Evolutionary conservation across 1,140 invertebrate genomes (phyloP).

Genomic region (Anthonomus grandis): DNA sequence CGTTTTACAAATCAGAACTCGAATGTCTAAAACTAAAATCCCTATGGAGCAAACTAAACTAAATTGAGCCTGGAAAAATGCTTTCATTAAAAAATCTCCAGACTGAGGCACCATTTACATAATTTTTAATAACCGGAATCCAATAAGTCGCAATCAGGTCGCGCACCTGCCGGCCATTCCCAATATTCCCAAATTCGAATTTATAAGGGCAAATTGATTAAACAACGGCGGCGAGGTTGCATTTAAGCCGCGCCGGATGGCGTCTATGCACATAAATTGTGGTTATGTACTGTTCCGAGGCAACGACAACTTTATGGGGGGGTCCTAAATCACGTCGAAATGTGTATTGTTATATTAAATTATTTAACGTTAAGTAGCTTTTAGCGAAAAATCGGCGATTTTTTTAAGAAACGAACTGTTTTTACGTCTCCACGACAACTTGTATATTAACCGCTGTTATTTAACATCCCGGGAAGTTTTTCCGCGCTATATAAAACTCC

Average conservation of each 20-base stretch:
- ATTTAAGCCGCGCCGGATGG: constrained; percentile 10
- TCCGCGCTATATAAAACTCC: not conserved
- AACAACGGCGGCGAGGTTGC: constrained; percentile 12
- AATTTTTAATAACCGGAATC: constrained; percentile 12
- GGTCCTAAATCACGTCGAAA: constrained; percentile 1
- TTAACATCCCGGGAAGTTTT: not conserved
- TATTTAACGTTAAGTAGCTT: not conserved
- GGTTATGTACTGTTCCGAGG: constrained; percentile 9
- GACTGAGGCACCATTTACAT: too few species aligned
- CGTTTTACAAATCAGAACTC: constrained; percentile 5
- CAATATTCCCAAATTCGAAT: constrained; percentile 14
- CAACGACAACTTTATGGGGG: constrained; percentile 7
- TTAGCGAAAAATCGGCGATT: not conserved
- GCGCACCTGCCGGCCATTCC: constrained; percentile 8
- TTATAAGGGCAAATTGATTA: constrained; percentile 22
- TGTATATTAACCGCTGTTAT: not conserved
- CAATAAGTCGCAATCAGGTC: constrained; percentile 12
- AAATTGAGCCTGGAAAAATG: not conserved
- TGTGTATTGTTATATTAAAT: not conserved
- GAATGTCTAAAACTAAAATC: constrained; percentile 1
- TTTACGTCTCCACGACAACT: not conserved
- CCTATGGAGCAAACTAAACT: not conserved
- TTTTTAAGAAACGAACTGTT: not conserved
- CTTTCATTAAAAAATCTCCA: not conserved
- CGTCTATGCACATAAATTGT: constrained; percentile 18